Evolutionary conservation across 2,797 vertebrate genomes (phyloP), one percentile per base, ranked within the genome.

Genomic region (Threskiornis aethiopicus): DNA sequence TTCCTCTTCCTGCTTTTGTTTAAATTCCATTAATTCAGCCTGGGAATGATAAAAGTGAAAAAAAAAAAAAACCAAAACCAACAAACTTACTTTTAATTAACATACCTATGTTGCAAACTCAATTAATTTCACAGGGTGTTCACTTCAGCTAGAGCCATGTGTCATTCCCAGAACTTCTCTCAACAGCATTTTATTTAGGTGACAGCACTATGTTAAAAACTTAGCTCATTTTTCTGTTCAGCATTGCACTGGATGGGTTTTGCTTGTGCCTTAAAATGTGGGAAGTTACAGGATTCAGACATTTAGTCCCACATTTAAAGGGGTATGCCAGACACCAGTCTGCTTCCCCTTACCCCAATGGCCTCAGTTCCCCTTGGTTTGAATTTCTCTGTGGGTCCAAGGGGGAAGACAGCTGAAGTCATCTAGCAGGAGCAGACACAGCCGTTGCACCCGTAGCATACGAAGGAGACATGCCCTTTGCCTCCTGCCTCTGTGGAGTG

Each of bases 1-100:
- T 96, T 97, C 96, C 47, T 98, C 98, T 89, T 98, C 90, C 73
- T 97, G 94, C 78, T 95, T 97, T 96, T 69, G 91, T 93, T 98
- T 98, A 49, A 92, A 65, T 97, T 98, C 96, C 90, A 97, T 54
- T 41, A 98, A 91, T 90, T 98, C 98, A 95, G 96, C 96, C 99
- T 99, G 97, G 55, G 39, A 96, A 97, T 39, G 96, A 97, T 69
- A 95, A 93, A 97, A 97, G 26, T 33, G 6, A 41, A 61, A 67
- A 61, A 29, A 44, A 12, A 31, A 31, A 31, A 19, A 31, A 31
- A 5, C 41, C 12, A 31, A 52, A 51, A 21, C 6, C 11, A 59
- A 31, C 8, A 4, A 84, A 96, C 64, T 88, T 82, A 91, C 70
- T 97, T 97, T 95, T 61, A 88, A 85, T 93, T 95, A 95, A 94